Conservation (phyloP, 2,113 vertebrate genomes). For the Ursus arctos region DNA sequence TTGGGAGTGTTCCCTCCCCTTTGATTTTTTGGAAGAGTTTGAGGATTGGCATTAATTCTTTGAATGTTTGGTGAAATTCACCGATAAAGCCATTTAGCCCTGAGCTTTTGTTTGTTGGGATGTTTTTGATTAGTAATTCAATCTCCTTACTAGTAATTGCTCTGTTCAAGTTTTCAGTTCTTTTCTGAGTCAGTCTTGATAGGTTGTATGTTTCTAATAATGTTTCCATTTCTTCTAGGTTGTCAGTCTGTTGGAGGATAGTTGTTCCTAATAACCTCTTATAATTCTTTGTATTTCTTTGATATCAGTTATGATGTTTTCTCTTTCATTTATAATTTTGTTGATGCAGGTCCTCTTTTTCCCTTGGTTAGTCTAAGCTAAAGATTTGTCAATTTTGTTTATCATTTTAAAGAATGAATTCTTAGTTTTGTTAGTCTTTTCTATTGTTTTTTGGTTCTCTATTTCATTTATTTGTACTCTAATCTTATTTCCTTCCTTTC, state of each 20-base stretch:
- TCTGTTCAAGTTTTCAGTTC: not conserved
- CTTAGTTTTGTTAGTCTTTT: not conserved
- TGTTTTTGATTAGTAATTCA: not conserved
- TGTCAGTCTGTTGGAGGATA: not conserved
- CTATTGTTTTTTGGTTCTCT: not conserved
- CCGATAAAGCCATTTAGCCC: not conserved
- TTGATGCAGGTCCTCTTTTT: not conserved
- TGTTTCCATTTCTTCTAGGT: not conserved
- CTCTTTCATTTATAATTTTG: conserved; percentile 4
- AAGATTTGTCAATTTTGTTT: not conserved
- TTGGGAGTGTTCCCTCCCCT: not conserved
- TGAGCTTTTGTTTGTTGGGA: not conserved
- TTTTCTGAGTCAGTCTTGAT: not conserved
- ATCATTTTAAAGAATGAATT: conserved; percentile 14
- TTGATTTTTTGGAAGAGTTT: not conserved
- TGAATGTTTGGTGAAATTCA: conserved; percentile 11
- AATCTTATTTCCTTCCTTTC: not conserved
- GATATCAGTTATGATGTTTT: not conserved
- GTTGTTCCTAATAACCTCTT: not conserved
- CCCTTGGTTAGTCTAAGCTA: not conserved
- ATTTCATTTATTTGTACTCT: not conserved
- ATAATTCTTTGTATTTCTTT: not conserved
- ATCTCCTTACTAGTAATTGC: not conserved
- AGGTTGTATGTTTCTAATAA: conserved; percentile 7
- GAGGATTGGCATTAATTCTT: not conserved